phyloP scores from a whole-genome alignment of 2,797 vertebrate species.

The Diplodus sargus region DNA sequence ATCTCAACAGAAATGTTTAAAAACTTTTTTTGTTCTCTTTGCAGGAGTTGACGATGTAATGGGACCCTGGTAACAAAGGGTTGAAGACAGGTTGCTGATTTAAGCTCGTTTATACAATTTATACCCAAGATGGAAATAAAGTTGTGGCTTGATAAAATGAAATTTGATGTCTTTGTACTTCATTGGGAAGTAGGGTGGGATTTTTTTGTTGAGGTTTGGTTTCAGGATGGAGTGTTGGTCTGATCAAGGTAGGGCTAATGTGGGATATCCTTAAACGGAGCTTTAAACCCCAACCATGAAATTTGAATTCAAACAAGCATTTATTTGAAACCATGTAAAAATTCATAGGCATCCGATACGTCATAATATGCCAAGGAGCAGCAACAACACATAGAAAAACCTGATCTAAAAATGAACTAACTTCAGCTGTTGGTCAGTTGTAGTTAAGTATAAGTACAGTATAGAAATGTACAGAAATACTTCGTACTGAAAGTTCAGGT shows the following conservation, averaged over 20 bases:
- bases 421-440: not conserved
- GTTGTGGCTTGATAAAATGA: constrained; percentile 90
- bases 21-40: constrained; percentile 47
- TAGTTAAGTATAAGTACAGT: not conserved
- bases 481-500: no score
- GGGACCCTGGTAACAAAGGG: constrained; percentile 76
- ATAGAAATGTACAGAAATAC: no score
- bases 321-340: not conserved
- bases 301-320: not conserved
- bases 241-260: not conserved
- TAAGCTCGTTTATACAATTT: constrained; percentile 98
- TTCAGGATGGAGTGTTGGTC: not conserved
- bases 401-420: not conserved
- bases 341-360: not conserved
- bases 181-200: not conserved
- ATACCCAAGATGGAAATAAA: constrained; percentile 96
- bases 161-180: constrained; percentile 30
- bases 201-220: not conserved
- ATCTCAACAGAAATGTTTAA: constrained; percentile 14
- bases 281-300: not conserved
- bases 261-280: not conserved
- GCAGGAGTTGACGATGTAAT: constrained; percentile 98
- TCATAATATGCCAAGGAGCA: not conserved
- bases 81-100: constrained; percentile 89
- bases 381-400: not conserved